Percentiles rank a stretch among this genome's conserved stretches.
Evolutionary conservation across 2,888 invertebrate species (phyloP).

Genomic region (Macrophya annulata): DNA sequence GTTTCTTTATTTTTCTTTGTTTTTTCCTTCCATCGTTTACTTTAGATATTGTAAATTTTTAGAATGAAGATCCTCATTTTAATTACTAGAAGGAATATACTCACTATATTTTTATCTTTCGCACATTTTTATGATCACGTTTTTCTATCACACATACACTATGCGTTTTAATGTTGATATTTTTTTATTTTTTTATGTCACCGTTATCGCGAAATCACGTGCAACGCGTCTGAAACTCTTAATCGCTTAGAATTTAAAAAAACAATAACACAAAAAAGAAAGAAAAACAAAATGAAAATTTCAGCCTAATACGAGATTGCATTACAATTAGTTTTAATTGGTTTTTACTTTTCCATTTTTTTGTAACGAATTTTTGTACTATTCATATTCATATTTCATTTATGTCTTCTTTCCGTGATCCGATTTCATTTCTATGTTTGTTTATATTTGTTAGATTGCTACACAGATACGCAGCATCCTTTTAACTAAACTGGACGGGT

Average conservation of each 20-base stretch:
- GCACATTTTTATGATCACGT: neutral
- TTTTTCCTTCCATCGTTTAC: neutral
- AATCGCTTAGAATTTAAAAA: neutral
- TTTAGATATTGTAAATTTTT: neutral
- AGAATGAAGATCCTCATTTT: neutral
- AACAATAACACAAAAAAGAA: neutral
- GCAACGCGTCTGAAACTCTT: neutral
- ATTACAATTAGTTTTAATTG: neutral
- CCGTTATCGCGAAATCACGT: slow-evolving; percentile 32
- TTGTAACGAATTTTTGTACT: neutral
- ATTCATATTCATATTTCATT: neutral
- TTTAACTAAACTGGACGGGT: slow-evolving; percentile 60
- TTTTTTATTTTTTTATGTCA: slow-evolving; percentile 15
- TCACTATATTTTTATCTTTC: neutral
- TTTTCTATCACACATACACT: neutral
- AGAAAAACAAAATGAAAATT: neutral
- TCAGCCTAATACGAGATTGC: neutral
- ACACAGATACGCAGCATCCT: neutral
- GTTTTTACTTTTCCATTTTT: neutral
- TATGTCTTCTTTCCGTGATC: neutral
- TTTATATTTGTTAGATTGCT: slow-evolving; percentile 12
- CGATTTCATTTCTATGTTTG: neutral
- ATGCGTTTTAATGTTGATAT: slow-evolving; percentile 8
- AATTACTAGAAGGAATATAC: neutral
- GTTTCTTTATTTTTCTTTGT: neutral